Evolutionary conservation across 2,888 invertebrate genomes (phyloP), one percentile per base, ranked within the genome.

Genomic region (Drosophila helvetica): DNA sequence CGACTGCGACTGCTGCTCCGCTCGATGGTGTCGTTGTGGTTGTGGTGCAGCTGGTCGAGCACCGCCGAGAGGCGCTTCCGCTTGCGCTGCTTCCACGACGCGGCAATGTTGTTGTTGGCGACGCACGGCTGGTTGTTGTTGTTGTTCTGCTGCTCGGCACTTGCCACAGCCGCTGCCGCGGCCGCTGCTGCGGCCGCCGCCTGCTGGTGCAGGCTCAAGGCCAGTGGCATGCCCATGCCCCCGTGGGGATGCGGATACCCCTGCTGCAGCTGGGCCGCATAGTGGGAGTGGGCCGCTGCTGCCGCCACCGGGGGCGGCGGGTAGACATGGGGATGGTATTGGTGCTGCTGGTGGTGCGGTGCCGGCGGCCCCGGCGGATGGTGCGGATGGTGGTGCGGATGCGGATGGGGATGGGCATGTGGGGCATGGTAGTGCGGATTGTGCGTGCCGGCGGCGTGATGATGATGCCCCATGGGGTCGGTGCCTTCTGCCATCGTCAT

Each of bases 11-110:
- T 84, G 5, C 66, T 79, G 9, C 83, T 93, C 42, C 91, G 91
- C 38, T 91, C 86, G 77, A 92, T 93, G 77, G 93, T 93, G 77
- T 92, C 93, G 46, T 92, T 88, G 52, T 92, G 87, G 86, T 93
- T 93, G 86, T 94, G 93, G 59, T 93, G 92, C 58, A 97, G 93
- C 85, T 96, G 96, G 90, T 97, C 96, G 69, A 97, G 93, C 22
- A 97, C 95, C 72, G 95, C 96, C 60, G 96, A 96, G 18, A 97
- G 93, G 46, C 97, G 94, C 90, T 96, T 95, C 75, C 96, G 94
- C 91, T 97, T 97, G 77, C 95, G 93, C 79, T 95, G 94, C 90
- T 95, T 95, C 91, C 93, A 90, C 82, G 94, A 93, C 0, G 94
- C 93, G 86, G 94, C 94, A 70, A 94, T 93, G 83, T 94, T 94